Base-by-base conservation (phyloP, 2,888 invertebrate genomes). In the Rotaria socialis region DNA sequence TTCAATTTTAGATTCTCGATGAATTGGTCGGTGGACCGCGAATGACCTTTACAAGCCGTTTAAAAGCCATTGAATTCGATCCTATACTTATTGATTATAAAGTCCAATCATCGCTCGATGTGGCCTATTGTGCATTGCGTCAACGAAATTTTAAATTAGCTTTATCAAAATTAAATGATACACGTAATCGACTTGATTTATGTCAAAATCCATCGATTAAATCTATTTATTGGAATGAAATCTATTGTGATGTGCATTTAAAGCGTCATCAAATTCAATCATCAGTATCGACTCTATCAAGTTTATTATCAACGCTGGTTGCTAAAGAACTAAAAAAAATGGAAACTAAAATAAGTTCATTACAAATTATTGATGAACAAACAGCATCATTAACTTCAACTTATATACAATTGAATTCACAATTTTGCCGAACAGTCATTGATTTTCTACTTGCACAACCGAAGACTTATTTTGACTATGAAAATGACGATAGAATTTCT, bases 121-220 rank as follows among this genome's bases (percentile, higher is more conserved):
- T 86, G 55, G 55, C 86, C 8, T 75, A 84, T 75, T 55, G 85
- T 50, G 86, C 86, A 55, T 85, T 85, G 47, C n/a, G 24, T 58
- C 86, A 86, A 75, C 85, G 86, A 52, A 86, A 86, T 85, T 75
- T n/a, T 41, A 86, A 86, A 74, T 75, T 86, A 41, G 55, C 86
- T 7, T 27, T 85, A 58, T 75, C 85, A 24, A 86, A 86, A 84
- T 75, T 86, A n/a, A 74, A 85, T 50, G 85, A 86, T 56, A 85
- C 86, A 50, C 75, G 80, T 14, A 24, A 24, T 19, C 43, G 47
- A 24, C 47, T 80, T 11, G 80, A 80, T 80, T 47, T 43, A 47
- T 80, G 80, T 80, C 43, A 47, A 80, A 43, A 80, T 47, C 47
- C 80, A 47, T 24, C n/a, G 8, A n/a, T 80, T 8, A 47, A 47